These are phyloP conservation scores for Seriola dumerili DNA, from an alignment of 2,113 vertebrate species.

Conservation along the genomic window DNA sequence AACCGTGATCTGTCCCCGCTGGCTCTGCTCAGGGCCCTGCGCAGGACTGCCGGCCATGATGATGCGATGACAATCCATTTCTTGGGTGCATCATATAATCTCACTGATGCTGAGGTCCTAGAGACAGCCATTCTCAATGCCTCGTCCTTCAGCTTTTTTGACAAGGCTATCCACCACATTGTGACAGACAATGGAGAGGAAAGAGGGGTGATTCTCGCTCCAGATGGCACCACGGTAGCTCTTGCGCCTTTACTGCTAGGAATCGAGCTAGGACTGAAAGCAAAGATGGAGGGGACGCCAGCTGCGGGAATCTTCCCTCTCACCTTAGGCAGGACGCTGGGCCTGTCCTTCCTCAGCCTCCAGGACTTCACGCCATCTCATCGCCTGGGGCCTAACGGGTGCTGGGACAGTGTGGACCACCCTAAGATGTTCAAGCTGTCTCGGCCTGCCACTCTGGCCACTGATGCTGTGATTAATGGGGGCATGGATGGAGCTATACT, in stretches of 20 bases:
- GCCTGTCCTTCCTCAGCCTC: slow-evolving; percentile 82
- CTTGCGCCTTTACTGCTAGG: slow-evolving; percentile 84
- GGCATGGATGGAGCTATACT: slow-evolving; percentile 90
- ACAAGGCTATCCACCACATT: slow-evolving; percentile 68
- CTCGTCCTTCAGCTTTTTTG: slow-evolving; percentile 71
- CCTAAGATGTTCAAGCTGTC: slow-evolving; percentile 84
- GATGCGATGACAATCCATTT: slow-evolving; percentile 69
- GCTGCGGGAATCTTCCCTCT: slow-evolving; percentile 70
- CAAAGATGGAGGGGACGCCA: slow-evolving; percentile 1
- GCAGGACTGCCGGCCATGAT: slow-evolving; percentile 62
- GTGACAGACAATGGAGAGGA: slow-evolving; percentile 68
- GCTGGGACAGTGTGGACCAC: slow-evolving; percentile 86
- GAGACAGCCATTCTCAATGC: slow-evolving; percentile 27
- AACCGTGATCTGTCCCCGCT: slow-evolving; percentile 35
- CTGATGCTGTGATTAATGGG: slow-evolving; percentile 87
- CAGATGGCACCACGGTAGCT: slow-evolving; percentile 88
- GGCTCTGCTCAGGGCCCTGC: slow-evolving; percentile 61
- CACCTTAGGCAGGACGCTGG: slow-evolving; percentile 83
- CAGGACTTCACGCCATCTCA: slow-evolving; percentile 15
- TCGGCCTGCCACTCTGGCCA: slow-evolving; percentile 69
- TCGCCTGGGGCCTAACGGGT: slow-evolving; percentile 84
- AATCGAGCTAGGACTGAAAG: slow-evolving; percentile 81
- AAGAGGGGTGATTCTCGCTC: slow-evolving; percentile 84
- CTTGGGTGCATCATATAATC: slow-evolving; percentile 63
- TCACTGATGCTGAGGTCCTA: slow-evolving; percentile 39